Base-by-base conservation (phyloP, 2,113 vertebrate species). In the Hydrochoerus hydrochaeris region DNA sequence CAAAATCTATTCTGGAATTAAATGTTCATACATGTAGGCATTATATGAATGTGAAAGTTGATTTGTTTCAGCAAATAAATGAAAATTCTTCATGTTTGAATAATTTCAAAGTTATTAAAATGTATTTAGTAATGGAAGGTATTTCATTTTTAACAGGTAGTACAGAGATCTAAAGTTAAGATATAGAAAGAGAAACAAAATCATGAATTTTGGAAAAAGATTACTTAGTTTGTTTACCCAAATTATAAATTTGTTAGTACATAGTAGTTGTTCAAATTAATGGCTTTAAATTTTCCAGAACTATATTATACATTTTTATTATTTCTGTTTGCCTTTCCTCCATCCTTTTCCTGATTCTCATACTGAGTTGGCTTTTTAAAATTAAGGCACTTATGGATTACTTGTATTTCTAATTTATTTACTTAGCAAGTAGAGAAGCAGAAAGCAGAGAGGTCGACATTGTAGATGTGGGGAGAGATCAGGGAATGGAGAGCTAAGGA, bases 1-100 rank as follows among this genome's bases (percentile, higher is more conserved):
- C 26, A 78, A 84, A 95, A 94, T 20, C 2, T 4, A 63, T 83
- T 41, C 41, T 5, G 77, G 11, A 95, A 90, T 41, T 7, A 65
- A 90, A 82, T 92, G 75, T 58, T 88, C 57, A 60, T 49, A 80
- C 71, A 14, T 85, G 65, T 52, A 44, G 95, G 16, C 32, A 97
- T 85, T 91, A 92, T 12, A 49, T 87, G 14, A 80, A 60, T 41
- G 3, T 77, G n/a, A 26, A 67, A 10, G 5, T 11, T 63, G 44
- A 8, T 20, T 67, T 32, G 46, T 83, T 88, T 26, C 35, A 82
- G 8, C 54, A 91, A 88, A 89, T 54, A 90, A 83, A 89, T 54
- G 28, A 52, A 93, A 20, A 71, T n/a, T 14, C 1, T 11, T 65
- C 67, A 62, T 85, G 44, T 71, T 93, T 90, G 32, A 71, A 67